Percentiles rank a stretch among this genome's conserved stretches.
Evolutionary conservation across 53 echinoderm and acorn worm genomes (phyloP).

Genomic region (Glandiceps talaboti): DNA sequence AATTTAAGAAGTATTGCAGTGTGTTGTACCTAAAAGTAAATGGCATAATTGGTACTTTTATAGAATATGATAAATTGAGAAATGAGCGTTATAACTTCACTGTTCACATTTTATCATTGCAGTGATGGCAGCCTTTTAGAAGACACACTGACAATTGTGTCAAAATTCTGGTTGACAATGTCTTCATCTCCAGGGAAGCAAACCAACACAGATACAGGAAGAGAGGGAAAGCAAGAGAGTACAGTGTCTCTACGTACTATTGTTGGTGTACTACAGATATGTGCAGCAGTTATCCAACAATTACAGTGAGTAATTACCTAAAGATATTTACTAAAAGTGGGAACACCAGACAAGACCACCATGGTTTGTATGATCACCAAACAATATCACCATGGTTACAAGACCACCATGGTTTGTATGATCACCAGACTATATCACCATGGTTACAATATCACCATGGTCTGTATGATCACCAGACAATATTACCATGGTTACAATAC

Average conservation of each 20-base stretch:
- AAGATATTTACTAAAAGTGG: too few relatives aligned
- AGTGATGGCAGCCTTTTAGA: neutral
- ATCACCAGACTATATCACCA: too few relatives aligned
- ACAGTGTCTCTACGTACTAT: neutral
- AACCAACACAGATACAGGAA: too few relatives aligned
- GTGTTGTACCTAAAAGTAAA: too few relatives aligned
- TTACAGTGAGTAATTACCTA: neutral
- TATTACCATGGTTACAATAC: too few relatives aligned
- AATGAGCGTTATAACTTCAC: neutral
- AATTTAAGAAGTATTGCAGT: neutral
- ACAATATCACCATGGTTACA: too few relatives aligned
- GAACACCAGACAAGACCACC: too few relatives aligned
- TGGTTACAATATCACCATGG: too few relatives aligned
- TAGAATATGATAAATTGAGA: neutral
- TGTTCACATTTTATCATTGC: neutral
- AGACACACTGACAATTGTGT: neutral
- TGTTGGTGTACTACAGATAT: neutral
- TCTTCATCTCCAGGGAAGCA: neutral
- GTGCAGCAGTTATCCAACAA: neutral
- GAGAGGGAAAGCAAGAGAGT: neutral
- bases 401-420: too few relatives aligned
- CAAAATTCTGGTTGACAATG: neutral
- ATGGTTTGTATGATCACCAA: too few relatives aligned
- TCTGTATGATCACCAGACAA: too few relatives aligned
- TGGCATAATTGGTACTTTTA: neutral